Conservation (phyloP, 2,888 invertebrate genomes). For the Epinotia demarniana region DNA sequence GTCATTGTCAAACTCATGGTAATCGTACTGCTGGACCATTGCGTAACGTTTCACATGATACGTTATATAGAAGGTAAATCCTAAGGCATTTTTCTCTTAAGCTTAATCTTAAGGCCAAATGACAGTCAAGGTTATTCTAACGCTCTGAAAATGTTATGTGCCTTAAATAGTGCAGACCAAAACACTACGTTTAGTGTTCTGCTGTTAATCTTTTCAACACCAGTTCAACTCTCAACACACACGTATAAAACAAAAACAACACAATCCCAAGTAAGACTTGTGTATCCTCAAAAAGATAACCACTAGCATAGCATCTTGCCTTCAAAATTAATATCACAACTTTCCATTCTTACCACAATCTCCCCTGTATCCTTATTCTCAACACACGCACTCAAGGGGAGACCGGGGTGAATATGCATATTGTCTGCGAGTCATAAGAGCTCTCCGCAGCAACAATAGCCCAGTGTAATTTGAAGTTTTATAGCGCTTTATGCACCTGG, state of each 20-base stretch:
- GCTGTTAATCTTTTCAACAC: neutral
- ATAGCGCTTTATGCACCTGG: constrained; percentile 43
- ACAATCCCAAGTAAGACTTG: neutral
- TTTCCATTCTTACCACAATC: constrained; percentile 31
- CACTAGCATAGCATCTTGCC: neutral
- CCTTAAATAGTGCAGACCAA: no score
- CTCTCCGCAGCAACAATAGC: constrained; percentile 71
- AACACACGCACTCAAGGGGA: constrained; percentile 35
- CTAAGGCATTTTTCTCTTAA: no score
- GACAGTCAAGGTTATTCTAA: no score
- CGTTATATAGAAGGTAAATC: no score
- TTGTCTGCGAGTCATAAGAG: constrained; percentile 69
- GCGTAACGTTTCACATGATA: no score
- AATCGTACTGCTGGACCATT: no score
- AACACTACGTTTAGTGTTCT: neutral
- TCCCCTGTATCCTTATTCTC: constrained; percentile 40
- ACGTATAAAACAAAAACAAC: neutral
- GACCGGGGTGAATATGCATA: constrained; percentile 70
- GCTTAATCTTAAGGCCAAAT: no score
- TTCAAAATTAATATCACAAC: constrained; percentile 36
- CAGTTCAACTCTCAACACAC: neutral
- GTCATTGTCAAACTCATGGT: no score
- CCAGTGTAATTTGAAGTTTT: constrained; percentile 51
- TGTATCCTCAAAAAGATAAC: neutral
- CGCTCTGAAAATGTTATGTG: no score